These are phyloP conservation scores for Drosophila setosimentum DNA, from an alignment of 2,888 invertebrate species.

Conservation along the genomic window DNA sequence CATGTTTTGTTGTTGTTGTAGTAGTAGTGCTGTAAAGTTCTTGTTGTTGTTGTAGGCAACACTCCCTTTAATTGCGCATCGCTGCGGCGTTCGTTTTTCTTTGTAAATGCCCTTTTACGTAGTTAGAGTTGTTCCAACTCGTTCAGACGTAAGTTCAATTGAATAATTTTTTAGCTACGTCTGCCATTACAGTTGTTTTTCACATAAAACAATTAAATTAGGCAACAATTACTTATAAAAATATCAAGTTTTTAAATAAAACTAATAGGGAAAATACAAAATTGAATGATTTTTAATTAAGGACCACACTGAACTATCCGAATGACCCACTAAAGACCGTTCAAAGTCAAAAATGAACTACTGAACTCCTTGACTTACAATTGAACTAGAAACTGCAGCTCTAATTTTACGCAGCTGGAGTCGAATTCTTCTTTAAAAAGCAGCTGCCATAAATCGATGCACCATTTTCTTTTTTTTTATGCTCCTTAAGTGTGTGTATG, in stretches of 20 bases:
- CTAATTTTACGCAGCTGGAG: conserved; percentile 22
- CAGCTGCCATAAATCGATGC: conserved; percentile 72
- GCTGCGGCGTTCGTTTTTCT: conserved; percentile 44
- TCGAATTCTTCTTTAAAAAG: conserved; percentile 26
- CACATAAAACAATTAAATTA: background rate
- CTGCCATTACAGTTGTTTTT: background rate
- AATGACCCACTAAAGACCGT: background rate
- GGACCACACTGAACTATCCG: background rate
- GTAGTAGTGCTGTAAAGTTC: conserved; percentile 45
- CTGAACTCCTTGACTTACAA: background rate
- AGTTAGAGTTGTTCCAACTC: background rate
- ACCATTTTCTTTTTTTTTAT: conserved; percentile 73
- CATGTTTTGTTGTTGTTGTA: conserved; percentile 40
- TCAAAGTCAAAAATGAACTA: background rate
- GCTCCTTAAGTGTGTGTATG: conserved; percentile 4
- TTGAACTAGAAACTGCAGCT: background rate
- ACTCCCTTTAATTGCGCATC: conserved; percentile 78
- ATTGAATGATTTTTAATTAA: background rate
- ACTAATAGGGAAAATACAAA: no score
- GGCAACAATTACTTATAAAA: background rate
- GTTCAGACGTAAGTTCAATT: background rate
- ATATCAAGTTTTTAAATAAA: no score
- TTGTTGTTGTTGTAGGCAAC: conserved; percentile 46
- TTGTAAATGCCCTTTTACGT: conserved; percentile 43
- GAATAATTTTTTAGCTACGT: background rate